These are phyloP conservation scores for Camponotus fellah DNA, from an alignment of 2,888 invertebrate species.

Conservation along the genomic window DNA sequence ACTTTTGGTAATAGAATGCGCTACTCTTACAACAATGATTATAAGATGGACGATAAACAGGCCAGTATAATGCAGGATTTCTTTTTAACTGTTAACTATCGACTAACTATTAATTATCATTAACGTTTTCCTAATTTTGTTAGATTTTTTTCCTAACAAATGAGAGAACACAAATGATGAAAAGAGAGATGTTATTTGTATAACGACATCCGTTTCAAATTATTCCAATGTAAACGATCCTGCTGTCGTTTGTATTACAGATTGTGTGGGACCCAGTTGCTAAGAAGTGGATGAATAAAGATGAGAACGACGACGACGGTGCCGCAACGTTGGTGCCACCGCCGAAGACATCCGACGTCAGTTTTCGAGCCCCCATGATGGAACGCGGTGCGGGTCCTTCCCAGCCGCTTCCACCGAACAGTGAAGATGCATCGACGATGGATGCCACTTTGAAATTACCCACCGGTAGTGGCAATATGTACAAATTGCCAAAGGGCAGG, in stretches of 20 bases:
- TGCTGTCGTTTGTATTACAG: constrained; percentile 85
- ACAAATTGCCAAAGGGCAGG: constrained; percentile 92
- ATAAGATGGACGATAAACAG: constrained; percentile 74
- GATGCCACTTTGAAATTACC: constrained; percentile 78
- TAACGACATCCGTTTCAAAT: background rate
- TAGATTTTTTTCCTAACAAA: constrained; percentile 59
- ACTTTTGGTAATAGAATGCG: constrained; percentile 80
- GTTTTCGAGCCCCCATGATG: constrained; percentile 70
- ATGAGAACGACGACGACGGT: constrained; percentile 90
- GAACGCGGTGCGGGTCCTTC: constrained; percentile 50
- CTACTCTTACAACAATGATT: constrained; percentile 68
- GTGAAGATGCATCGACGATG: constrained; percentile 62
- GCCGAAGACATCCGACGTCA: constrained; percentile 90
- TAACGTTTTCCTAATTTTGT: constrained; percentile 52
- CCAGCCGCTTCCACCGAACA: constrained; percentile 57
- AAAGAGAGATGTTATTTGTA: background rate
- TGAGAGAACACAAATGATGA: background rate
- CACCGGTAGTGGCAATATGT: constrained; percentile 89
- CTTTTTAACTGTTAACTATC: constrained; percentile 46
- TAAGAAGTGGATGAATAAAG: constrained; percentile 95
- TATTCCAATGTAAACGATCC: background rate
- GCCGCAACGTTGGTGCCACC: constrained; percentile 89
- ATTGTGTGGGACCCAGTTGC: constrained; percentile 97
- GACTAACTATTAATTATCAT: constrained; percentile 60
- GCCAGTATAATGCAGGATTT: constrained; percentile 79